Base-by-base conservation (phyloP, 2,888 invertebrate species). In the Spilosoma lubricipeda region DNA sequence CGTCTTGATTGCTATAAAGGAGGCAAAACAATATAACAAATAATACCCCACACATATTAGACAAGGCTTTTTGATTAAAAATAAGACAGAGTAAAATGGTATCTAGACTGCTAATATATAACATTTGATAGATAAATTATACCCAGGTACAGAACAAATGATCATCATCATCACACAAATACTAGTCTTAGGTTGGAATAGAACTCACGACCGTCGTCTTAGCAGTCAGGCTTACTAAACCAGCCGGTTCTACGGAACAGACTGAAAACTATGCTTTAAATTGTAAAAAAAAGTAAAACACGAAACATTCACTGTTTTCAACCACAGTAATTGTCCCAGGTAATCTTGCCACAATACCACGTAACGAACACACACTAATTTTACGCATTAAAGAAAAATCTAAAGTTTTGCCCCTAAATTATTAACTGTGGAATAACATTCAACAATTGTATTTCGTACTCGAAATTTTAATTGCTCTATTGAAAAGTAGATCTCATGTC, bases 401-500 rank as follows among this genome's bases (percentile, higher is more conserved):
- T 68, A 27, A 70, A 56, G 20, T 67, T 72, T 82, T 69, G 52
- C 59, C 70, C 20, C 36, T 20, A 45, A 72, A 72, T 65, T 64
- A 67, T 72, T 72, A 9, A 72, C 67, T 77, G 75, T 80, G 65
- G 77, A 84, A 84, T 77, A 67, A 30, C 59, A 76, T 70, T 74
- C 65, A 33, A 1, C 72, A 75, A 73, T 76, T 71, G 73, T 67
- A 70, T 67, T 71, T 64, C 59, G n/a, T 66, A 63, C 64, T 82
- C 78, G 72, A 80, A 68, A 75, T 72, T 78, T 77, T 76, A 81
- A 85, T 80, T 79, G 77, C 83, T 80, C 76, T 80, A 63, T 70
- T 68, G 64, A 77, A 80, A 86, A 82, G 80, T 84, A 82, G 85
- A 80, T 80, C 76, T 70, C 75, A 83, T 75, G 74, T 79, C 80